These are phyloP conservation scores for Gasterosteus nipponicus DNA, from an alignment of 2,113 vertebrate species.

Conservation along the genomic window DNA sequence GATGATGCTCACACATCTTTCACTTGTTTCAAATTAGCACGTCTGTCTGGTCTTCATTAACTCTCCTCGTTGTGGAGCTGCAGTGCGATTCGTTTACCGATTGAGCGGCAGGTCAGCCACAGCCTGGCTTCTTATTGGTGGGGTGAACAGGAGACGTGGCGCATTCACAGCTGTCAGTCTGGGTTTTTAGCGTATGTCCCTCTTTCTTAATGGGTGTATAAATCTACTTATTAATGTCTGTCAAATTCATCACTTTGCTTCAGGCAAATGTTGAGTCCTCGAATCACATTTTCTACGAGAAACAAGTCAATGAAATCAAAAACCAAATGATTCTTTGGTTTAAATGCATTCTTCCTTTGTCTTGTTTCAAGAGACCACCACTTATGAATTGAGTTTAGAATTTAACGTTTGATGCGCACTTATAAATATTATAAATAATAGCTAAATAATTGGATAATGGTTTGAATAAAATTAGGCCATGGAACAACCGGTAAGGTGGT, in stretches of 20 bases:
- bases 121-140: slow-evolving; percentile 33
- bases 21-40: slow-evolving; percentile 51
- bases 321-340: not conserved
- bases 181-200: not conserved
- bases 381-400: not conserved
- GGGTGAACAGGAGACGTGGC: slow-evolving; percentile 12
- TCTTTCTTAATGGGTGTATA: not conserved
- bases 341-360: not conserved
- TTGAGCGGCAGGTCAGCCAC: slow-evolving; percentile 23
- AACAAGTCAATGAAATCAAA: not conserved
- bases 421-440: not conserved
- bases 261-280: not conserved
- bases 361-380: not conserved
- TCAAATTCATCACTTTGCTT: not conserved
- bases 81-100: not conserved
- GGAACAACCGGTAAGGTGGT: not conserved
- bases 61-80: not conserved
- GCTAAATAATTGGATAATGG: too few relatives aligned
- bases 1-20: not conserved
- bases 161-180: slow-evolving; percentile 48
- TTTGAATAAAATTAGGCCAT: not conserved
- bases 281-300: not conserved
- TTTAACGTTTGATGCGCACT: not conserved
- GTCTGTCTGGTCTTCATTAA: slow-evolving; percentile 60
- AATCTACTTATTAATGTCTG: not conserved